Evolutionary conservation across 2,888 invertebrate species (phyloP).

Genomic region (Strigamia maritima): DNA sequence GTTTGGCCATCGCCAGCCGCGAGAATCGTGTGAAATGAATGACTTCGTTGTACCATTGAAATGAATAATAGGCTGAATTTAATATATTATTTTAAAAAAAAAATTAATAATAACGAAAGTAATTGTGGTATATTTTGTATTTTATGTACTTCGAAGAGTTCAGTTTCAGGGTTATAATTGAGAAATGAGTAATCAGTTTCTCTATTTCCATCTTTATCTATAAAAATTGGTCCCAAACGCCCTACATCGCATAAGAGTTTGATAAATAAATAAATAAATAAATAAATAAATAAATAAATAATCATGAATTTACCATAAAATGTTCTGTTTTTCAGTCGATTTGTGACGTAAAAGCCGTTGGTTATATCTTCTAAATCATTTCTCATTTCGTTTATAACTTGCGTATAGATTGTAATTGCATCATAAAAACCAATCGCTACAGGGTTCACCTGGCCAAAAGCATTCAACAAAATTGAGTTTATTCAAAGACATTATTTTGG

Average conservation of each 20-base stretch:
- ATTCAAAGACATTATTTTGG: constrained; percentile 22
- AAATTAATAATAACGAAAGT: background rate
- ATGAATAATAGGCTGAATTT: background rate
- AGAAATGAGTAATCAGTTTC: background rate
- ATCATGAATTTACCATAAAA: background rate
- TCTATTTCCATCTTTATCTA: background rate
- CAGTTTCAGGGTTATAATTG: background rate
- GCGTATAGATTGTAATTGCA: constrained; percentile 17
- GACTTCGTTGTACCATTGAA: background rate
- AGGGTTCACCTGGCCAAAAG: constrained; percentile 26
- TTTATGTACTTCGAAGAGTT: background rate
- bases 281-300: background rate
- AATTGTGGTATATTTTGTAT: background rate
- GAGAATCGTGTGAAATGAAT: background rate
- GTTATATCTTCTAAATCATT: background rate
- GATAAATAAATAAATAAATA: background rate
- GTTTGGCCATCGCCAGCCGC: background rate
- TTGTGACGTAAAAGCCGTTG: background rate
- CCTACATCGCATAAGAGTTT: background rate
- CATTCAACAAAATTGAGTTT: constrained; percentile 23
- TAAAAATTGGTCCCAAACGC: background rate
- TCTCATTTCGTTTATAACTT: background rate
- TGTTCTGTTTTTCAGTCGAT: constrained; percentile 3
- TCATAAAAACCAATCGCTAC: constrained; percentile 20
- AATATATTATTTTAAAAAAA: background rate